Base-by-base conservation (phyloP, 2,888 invertebrate genomes). In the Nephrotoma guestfalica region DNA sequence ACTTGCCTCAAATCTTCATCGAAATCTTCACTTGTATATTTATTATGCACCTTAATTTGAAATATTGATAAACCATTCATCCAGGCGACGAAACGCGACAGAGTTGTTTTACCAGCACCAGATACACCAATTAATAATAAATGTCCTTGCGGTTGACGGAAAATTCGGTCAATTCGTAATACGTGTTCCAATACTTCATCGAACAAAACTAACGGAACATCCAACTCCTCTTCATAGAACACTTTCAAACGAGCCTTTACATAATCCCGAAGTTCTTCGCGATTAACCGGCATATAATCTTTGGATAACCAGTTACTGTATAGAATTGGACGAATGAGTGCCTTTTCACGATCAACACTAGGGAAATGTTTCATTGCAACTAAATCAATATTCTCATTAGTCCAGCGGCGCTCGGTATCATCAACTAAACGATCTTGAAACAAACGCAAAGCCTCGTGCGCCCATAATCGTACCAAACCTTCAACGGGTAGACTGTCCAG, bases 181-280 rank as follows among this genome's bases (percentile, higher is more conserved):
- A 99, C 99, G 91, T 99, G 99, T 91, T 99, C 99, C 86, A 99
- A 92, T n/a, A 99, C 99, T 92, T 99, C 99, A 91, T 99, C 99
- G 92, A 99, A 99, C 57, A 99, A 93, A 51, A 99, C 99, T 57
- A 99, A 93, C 0, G 98, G 99, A 4, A 99, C 99, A 91, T 99
- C 99, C 87, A 99, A 92, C 90, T 99, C 99, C 92, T 99, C 99
- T 92, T 99, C 99, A 91, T 99, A 99, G 93, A 99, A 99, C 85
- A 98, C 97, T 94, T 98, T 99, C 0, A 99, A 94, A 87, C 99
- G 94, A 86, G 99, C 99, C 90, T 98, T 97, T 51, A 99, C 98
- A 90, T 99, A 99, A 90, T 99, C 98, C 40, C 99, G 94, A 41
- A 99, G 93, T 90, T 98, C 97, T 90, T 99, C 98, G 88, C 98